These are phyloP conservation scores for Drosophila tanythrix DNA, from an alignment of 2,888 invertebrate genomes.

Conservation along the genomic window DNA sequence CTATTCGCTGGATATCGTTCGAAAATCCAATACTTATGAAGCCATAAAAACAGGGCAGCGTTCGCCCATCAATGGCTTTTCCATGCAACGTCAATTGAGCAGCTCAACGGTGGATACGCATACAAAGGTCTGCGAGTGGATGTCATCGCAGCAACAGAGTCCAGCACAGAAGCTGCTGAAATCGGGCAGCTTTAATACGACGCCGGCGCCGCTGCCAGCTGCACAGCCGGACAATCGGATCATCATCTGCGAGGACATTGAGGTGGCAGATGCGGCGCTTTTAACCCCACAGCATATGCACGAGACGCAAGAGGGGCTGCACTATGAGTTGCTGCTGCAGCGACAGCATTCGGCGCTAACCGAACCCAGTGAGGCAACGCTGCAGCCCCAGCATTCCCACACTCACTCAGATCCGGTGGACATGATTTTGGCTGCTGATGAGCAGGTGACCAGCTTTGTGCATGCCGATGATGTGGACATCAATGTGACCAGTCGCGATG, in stretches of 20 bases:
- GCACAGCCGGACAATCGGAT: constrained; percentile 69
- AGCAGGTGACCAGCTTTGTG: constrained; percentile 85
- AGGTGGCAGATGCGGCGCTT: constrained; percentile 82
- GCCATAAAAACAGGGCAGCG: constrained; percentile 81
- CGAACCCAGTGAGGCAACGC: constrained; percentile 76
- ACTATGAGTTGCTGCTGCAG: constrained; percentile 74
- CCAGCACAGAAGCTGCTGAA: constrained; percentile 42
- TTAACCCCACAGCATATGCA: constrained; percentile 82
- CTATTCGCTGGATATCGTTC: constrained; percentile 82
- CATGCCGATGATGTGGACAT: constrained; percentile 86
- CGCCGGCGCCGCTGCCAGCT: constrained; percentile 84
- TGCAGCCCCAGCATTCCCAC: constrained; percentile 83
- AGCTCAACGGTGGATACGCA: constrained; percentile 93
- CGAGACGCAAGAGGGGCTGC: constrained; percentile 82
- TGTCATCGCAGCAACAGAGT: constrained; percentile 88
- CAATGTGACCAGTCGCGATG: constrained; percentile 91
- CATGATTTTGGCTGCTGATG: constrained; percentile 85
- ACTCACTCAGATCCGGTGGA: constrained; percentile 89
- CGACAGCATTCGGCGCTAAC: constrained; percentile 79
- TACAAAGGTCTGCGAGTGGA: constrained; percentile 95
- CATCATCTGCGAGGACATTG: constrained; percentile 84
- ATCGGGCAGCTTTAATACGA: constrained; percentile 80
- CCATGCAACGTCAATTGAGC: constrained; percentile 90
- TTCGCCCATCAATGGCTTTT: constrained; percentile 87
- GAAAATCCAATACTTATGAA: constrained; percentile 84